Evolutionary conservation across 1,140 invertebrate species (phyloP), one percentile per base, ranked within the genome.

Genomic region (Eulimnadia texana): DNA sequence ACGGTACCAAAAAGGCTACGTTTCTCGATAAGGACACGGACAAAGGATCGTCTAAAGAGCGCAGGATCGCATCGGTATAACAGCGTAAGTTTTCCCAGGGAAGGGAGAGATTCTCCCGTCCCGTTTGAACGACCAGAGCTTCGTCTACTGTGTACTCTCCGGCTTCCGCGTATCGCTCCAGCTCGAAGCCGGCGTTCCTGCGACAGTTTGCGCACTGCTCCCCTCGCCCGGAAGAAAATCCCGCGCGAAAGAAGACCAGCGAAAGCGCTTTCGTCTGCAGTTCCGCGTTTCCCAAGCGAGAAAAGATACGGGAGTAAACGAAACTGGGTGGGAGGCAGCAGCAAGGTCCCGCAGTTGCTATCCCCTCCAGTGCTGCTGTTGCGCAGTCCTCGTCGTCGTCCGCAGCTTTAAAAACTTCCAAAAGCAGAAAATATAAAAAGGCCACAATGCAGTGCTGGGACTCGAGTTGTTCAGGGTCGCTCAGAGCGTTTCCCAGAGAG

Each of bases 81-180:
- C 27, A 54, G 28, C 22, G 29, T 2, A 53, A 61, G 23, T 10
- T 29, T 19, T 27, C 29, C 60, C 50, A 61, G 13, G 50, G 50
- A 33, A 19, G 29, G 13, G n/a, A 6, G 16, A 24, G 50, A 22
- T 20, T 28, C 1, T 10, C 53, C 50, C 19, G 3, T 28, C 11
- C 53, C 51, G 16, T 29, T 19, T 27, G 29, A 25, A 19, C 28
- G 9, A 61, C 20, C 1, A 58, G 11, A 22, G 60, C 49, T 11
- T 61, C 60, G 22, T 50, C 50, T 3, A 51, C 29, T 13, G 53
- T n/a, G 28, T 61, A 61, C 3, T 52, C 60, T 1, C 60, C 60
- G n/a, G 50, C 50, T 20, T 33, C 20, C 25, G n/a, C 22, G 23
- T 51, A 61, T 0, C 33, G 11, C 23, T 53, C 51, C 49, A 52